phyloP scores from a whole-genome alignment of 2,113 vertebrate genomes.

The Crotalus tigris region DNA sequence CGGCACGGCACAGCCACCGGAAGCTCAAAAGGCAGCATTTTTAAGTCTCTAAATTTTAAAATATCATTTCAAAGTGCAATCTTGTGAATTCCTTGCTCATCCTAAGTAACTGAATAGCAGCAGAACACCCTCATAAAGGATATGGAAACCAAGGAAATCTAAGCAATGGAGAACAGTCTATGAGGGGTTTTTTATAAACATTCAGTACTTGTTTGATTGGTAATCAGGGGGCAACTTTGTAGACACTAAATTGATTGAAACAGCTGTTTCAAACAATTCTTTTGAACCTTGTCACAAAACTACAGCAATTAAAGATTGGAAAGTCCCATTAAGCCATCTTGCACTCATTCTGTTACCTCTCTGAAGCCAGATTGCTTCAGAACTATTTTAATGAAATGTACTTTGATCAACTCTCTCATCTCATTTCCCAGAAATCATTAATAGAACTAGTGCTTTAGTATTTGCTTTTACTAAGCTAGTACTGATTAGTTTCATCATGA shows the following conservation, averaged over 20 bases:
- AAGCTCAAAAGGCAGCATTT: not conserved
- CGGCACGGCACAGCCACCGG: too few relatives aligned
- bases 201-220: slow-evolving; percentile 41
- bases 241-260: slow-evolving; percentile 54
- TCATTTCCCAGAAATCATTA: slow-evolving; percentile 24
- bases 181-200: slow-evolving; percentile 12
- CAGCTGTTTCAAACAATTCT: slow-evolving; percentile 52
- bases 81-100: not conserved
- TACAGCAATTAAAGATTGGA: slow-evolving; percentile 27
- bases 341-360: slow-evolving; percentile 22
- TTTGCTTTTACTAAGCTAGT: slow-evolving; percentile 42
- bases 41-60: not conserved
- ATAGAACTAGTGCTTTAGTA: slow-evolving; percentile 11
- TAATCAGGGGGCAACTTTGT: slow-evolving; percentile 40
- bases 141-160: not conserved
- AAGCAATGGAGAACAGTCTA: slow-evolving; percentile 16
- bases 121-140: not conserved
- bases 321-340: slow-evolving; percentile 19
- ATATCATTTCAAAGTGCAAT: not conserved
- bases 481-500: slow-evolving; percentile 38
- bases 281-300: slow-evolving; percentile 46
- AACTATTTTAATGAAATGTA: slow-evolving; percentile 23
- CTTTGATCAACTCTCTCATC: slow-evolving; percentile 19
- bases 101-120: slow-evolving; percentile 21
- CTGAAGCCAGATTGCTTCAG: not conserved